A percentile compares a stretch with the other conserved stretches of the same genome.
These are phyloP conservation scores for Blastobasis lacticolella DNA, from an alignment of 2,888 invertebrate species.

Conservation along the genomic window DNA sequence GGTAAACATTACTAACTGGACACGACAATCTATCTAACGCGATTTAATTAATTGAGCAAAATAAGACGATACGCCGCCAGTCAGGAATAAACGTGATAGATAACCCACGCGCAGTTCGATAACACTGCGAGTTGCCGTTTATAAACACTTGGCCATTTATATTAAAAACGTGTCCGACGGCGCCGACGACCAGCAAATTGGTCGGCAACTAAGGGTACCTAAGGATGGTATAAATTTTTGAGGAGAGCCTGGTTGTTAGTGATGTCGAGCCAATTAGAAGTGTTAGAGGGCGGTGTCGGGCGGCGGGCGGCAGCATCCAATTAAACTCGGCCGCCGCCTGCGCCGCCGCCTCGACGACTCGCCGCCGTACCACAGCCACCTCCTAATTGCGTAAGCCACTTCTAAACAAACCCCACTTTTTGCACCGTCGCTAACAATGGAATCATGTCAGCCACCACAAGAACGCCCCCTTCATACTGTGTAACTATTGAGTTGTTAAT, in stretches of 20 bases:
- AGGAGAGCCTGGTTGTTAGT: slow-evolving; percentile 50
- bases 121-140: no score
- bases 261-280: slow-evolving; percentile 67
- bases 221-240: slow-evolving; percentile 41
- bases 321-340: slow-evolving; percentile 28
- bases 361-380: slow-evolving; percentile 35
- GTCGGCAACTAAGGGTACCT: no score
- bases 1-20: no score
- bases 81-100: no score
- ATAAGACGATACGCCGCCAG: no score
- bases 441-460: slow-evolving; percentile 63
- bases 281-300: slow-evolving; percentile 38
- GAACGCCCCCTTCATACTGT: slow-evolving; percentile 55
- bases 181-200: no score
- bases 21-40: no score
- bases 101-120: no score
- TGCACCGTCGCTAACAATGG: slow-evolving; percentile 61
- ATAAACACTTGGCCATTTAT: no score
- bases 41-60: no score
- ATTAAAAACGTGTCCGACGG: no score
- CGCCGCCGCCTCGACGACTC: no score
- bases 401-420: slow-evolving; percentile 63
- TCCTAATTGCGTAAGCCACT: slow-evolving; percentile 67
- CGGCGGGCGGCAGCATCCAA: slow-evolving; percentile 50
- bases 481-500: slow-evolving; percentile 70